Evolutionary conservation across 2,888 invertebrate species (phyloP).

Genomic region (Agrochola lychnidis): DNA sequence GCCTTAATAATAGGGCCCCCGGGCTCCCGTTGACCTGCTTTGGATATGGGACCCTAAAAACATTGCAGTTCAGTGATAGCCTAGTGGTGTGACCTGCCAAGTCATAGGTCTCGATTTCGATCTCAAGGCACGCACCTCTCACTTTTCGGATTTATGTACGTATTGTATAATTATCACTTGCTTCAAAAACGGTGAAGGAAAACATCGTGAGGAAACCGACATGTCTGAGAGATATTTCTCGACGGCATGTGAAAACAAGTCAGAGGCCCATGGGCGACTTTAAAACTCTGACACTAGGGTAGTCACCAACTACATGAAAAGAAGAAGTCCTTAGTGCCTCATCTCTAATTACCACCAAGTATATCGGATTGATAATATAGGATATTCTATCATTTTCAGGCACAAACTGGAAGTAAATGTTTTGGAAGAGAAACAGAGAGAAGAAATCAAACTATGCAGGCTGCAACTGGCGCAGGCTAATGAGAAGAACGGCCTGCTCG

Average conservation of each 20-base stretch:
- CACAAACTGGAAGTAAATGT: conserved; percentile 94
- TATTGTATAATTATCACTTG: too few species aligned
- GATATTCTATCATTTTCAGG: conserved; percentile 78
- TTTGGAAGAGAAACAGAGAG: conserved; percentile 94
- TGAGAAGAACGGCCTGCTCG: conserved; percentile 92
- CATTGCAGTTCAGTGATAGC: neutral
- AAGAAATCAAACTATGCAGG: conserved; percentile 94
- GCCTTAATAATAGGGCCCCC: neutral
- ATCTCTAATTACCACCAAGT: neutral
- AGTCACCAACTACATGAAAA: too few species aligned
- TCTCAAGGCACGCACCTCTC: too few species aligned
- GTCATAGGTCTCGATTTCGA: too few species aligned
- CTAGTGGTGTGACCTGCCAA: too few species aligned
- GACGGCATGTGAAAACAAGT: too few species aligned
- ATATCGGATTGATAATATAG: neutral
- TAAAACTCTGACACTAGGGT: too few species aligned
- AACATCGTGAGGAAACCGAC: too few species aligned
- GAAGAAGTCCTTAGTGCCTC: neutral
- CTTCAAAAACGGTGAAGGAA: too few species aligned
- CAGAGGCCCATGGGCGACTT: too few species aligned
- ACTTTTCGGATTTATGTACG: too few species aligned
- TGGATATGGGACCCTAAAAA: neutral
- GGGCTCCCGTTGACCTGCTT: neutral
- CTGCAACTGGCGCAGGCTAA: conserved; percentile 93
- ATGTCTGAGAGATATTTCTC: too few species aligned